A percentile compares a stretch with the other conserved stretches of the same genome.
Conservation (phyloP, 1,140 invertebrate genomes). For the Drosophila erecta region DNA sequence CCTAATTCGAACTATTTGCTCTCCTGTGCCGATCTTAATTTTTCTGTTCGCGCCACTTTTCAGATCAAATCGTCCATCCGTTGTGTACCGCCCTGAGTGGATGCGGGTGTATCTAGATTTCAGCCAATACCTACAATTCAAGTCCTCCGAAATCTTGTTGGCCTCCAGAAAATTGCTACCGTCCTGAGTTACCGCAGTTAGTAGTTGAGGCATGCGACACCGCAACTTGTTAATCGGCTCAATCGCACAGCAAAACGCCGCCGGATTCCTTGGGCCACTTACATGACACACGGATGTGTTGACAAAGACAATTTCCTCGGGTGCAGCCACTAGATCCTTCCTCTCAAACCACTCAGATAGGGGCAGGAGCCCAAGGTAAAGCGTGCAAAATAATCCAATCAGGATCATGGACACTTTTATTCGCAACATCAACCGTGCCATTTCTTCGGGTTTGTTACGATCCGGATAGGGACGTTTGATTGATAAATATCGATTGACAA, state of each 20-base stretch:
- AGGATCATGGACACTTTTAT: conserved; percentile 12
- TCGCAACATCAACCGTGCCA: not conserved
- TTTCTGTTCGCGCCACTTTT: not conserved
- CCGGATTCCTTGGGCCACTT: not conserved
- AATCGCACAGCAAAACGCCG: not conserved
- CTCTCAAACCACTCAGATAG: not conserved
- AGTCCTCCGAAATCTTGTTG: not conserved
- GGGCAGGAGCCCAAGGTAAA: conserved; percentile 19
- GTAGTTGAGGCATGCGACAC: not conserved
- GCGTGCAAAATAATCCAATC: conserved; percentile 11
- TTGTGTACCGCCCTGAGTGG: not conserved
- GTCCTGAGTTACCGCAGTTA: not conserved
- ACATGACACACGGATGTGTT: conserved; percentile 41
- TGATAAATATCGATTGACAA: not conserved
- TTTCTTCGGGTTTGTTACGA: not conserved
- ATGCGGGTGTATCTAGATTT: not conserved
- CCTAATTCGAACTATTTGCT: conserved; percentile 27
- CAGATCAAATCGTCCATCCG: conserved; percentile 3
- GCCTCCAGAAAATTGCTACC: conserved; percentile 11
- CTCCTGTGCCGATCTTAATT: conserved; percentile 7
- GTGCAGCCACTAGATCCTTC: not conserved
- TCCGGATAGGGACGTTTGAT: too few species aligned
- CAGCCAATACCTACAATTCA: conserved; percentile 18
- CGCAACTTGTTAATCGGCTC: conserved; percentile 5
- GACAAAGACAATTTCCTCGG: conserved; percentile 25